Evolutionary conservation across 2,113 vertebrate species (phyloP), one percentile per base, ranked within the genome.

Genomic region (Triplophysa rosa): DNA sequence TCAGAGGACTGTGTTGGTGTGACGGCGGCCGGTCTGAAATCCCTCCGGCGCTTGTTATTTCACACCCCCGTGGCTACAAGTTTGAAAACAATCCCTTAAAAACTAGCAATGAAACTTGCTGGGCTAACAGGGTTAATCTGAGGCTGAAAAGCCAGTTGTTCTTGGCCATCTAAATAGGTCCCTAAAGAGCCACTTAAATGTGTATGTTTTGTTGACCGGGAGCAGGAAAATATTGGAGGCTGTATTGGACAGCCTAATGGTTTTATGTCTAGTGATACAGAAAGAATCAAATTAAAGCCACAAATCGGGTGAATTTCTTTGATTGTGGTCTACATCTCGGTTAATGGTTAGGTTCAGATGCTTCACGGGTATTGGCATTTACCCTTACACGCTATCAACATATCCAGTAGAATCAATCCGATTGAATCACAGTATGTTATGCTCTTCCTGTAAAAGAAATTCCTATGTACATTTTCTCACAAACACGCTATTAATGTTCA

Each of bases 21-120:
- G 84, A 80, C 77, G 79, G 69, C 59, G 80, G 81, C 84, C 84
- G 47, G 47, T 66, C 64, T 83, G 87, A 90, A 93, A 90, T 92
- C 92, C 92, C 91, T 86, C 90, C 89, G 90, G 91, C 91, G 92
- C 92, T 93, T 93, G 90, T 94, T 94, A 94, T 93, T 92, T 92
- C 90, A 90, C 91, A 92, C 90, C 92, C 92, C 91, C 84, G 91
- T 87, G 89, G 93, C 84, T 92, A 83, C 79, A 72, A 77, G 86
- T 89, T 83, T 82, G 82, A 85, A 85, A 82, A 84, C 84, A 79
- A 77, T 83, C 76, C 70, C 56, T 76, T 78, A 82, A 74, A 78
- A 42, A 65, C 58, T 76, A 67, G 81, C 56, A 67, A 70, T 82
- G 40, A 76, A 84, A 84, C 80, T 89, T 77, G 42, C 74, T 77